Base-by-base conservation (phyloP, 2,113 vertebrate species). In the Nibea coibor region DNA sequence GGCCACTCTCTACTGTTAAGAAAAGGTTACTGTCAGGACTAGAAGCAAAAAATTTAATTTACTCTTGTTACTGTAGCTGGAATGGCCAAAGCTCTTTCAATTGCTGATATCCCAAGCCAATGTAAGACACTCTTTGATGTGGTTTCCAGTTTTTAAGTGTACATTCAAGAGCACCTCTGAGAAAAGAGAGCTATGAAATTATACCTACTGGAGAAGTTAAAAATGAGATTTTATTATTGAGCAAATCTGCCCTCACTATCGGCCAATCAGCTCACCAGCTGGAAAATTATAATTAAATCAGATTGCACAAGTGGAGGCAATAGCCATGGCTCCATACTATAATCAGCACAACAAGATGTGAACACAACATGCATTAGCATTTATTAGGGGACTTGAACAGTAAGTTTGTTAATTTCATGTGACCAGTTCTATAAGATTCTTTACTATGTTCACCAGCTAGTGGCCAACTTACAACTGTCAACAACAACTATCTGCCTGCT, bases 21-120 rank as follows among this genome's bases (percentile, higher is more conserved):
- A 15, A 75, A 71, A 72, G 48, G 65, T 57, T 66, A 35, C 57
- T 61, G 58, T 51, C 71, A 42, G 31, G 42, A 58, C 14, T 56
- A 17, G 61, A 75, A 19, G 75, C 24, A 63, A 42, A 68, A 75
- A 72, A 82, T 74, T 39, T 50, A 72, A 61, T 64, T 43, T 65
- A 54, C 39, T 64, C 28, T 17, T 56, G 48, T 48, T 79, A 24
- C 22, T 72, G 67, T 73, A 20, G 76, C 51, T 63, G 47, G 47
- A 47, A 28, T 76, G 28, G 14, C n/a, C 64, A 62, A 48, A 50
- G 28, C 48, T 68, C 59, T 51, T 68, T 78, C 26, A 63, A 35
- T 74, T 72, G 61, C 43, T 50, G 51, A 6, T 45, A 24, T 31
- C 26, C 28, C 19, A 8, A 6, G 19, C 14, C 14, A 4, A 54